Base-by-base conservation (phyloP, 2,797 vertebrate species). In the Leptodactylus fallax region DNA sequence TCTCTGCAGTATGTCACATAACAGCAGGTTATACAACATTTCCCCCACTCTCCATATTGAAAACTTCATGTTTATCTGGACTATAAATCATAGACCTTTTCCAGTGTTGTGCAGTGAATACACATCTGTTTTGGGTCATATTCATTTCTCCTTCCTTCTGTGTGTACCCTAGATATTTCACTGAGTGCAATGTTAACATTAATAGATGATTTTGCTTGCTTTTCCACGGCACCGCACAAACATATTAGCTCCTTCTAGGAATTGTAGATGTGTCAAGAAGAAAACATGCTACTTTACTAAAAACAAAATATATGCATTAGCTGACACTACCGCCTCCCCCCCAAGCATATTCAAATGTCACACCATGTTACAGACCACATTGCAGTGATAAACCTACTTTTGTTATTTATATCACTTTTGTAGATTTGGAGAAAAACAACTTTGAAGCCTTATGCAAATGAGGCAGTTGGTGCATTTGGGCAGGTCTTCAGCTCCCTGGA, bases 1-100 rank as follows among this genome's bases (percentile, higher is more conserved):
- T 47, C 25, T 23, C n/a, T 45, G 53, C 67, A 47, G 53, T 74
- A 53, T 23, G 80, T 51, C 25, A 83, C 81, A 74, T n/a, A 72
- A 45, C 53, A 74, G 67, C 81, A 74, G 25, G 71, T 76, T 45
- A 60, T 61, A 76, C 69, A 25, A 25, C 60, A 47, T 72, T 72
- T 58, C 21, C 16, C 9, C 9, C 72, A 45, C 69, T 74, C 13
- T 84, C 82, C 55, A 76, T 84, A 84, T 61, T 74, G 67, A 76
- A 60, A 45, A 13, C 58, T n/a, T 60, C 69, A 74, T 16, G 53
- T 3, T 36, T 58, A 60, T 45, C 7, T 53, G 69, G 27, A 25
- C 36, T 84, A 76, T 84, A 61, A 84, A 74, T 60, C 82, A 36
- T 36, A 74, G 53, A 2, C 27, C 21, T 21, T 12, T 14, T 45